Conservation (phyloP, 64 coral and sea anemone species). For the Trachythela sp. region DNA sequence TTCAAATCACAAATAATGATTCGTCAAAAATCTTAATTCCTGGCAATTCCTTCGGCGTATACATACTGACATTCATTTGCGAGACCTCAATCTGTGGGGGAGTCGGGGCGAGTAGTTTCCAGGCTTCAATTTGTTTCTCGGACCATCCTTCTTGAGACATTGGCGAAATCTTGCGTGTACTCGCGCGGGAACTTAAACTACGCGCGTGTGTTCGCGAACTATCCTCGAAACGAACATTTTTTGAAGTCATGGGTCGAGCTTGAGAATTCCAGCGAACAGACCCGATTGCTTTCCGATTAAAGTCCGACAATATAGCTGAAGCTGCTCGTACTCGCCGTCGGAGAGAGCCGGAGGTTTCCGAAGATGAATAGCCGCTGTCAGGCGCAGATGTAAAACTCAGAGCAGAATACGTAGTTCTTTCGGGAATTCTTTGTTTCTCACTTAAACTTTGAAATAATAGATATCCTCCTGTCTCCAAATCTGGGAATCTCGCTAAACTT, state of each 20-base stretch:
- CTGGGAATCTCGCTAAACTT: background rate
- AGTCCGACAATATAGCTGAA: background rate
- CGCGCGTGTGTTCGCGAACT: background rate
- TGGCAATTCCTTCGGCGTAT: conserved; percentile 79
- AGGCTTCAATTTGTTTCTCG: background rate
- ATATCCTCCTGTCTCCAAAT: background rate
- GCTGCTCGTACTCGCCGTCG: background rate
- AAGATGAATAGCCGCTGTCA: background rate
- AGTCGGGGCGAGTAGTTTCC: conserved; percentile 80
- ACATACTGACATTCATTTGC: conserved; percentile 94
- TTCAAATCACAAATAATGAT: conserved; percentile 73
- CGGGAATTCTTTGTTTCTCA: background rate
- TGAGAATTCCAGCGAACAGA: background rate
- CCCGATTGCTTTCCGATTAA: background rate
- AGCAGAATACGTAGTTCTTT: background rate
- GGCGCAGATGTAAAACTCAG: background rate
- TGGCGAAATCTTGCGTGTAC: background rate
- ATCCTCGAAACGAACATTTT: background rate
- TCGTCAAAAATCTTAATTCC: conserved; percentile 98
- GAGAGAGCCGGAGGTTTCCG: background rate
- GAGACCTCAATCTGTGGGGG: conserved; percentile 73
- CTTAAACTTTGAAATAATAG: background rate
- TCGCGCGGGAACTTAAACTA: background rate
- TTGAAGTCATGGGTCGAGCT: background rate
- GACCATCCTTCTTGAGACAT: background rate